These are phyloP conservation scores for Chaetura pelagica DNA, from an alignment of 2,113 vertebrate species.

Conservation along the genomic window DNA sequence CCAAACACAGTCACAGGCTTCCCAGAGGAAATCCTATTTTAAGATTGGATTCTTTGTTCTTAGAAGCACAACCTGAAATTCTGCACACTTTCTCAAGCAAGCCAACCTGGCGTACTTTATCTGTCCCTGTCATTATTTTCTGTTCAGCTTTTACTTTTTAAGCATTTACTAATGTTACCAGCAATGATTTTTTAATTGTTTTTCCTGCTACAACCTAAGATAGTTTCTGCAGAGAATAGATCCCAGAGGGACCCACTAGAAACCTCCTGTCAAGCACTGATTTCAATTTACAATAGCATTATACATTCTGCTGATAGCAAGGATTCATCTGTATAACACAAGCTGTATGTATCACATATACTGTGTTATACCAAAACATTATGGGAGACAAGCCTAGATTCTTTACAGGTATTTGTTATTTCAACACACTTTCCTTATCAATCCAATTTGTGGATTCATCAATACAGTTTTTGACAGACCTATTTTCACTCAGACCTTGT, in stretches of 20 bases:
- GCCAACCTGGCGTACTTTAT: background rate
- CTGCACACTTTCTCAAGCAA: background rate
- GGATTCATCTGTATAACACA: background rate
- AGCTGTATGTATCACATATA: background rate
- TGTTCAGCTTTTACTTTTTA: background rate
- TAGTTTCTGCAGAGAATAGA: background rate
- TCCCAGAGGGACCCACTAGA: background rate
- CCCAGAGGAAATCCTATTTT: background rate
- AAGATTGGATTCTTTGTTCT: background rate
- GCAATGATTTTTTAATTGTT: background rate
- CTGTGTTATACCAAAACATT: background rate
- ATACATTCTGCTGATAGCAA: background rate
- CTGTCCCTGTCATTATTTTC: background rate
- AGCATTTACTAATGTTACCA: background rate
- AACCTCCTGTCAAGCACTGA: background rate
- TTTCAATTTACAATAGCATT: background rate
- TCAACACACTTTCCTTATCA: background rate
- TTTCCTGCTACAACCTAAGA: background rate
- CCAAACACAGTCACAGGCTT: background rate
- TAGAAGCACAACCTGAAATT: background rate
- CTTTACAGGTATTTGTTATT: background rate
- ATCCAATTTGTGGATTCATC: background rate
- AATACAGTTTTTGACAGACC: background rate
- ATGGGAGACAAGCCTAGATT: background rate
- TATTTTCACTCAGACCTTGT: background rate